Evolutionary conservation across 1,140 invertebrate species (phyloP), one percentile per base, ranked within the genome.

Genomic region (Drosophila teissieri): DNA sequence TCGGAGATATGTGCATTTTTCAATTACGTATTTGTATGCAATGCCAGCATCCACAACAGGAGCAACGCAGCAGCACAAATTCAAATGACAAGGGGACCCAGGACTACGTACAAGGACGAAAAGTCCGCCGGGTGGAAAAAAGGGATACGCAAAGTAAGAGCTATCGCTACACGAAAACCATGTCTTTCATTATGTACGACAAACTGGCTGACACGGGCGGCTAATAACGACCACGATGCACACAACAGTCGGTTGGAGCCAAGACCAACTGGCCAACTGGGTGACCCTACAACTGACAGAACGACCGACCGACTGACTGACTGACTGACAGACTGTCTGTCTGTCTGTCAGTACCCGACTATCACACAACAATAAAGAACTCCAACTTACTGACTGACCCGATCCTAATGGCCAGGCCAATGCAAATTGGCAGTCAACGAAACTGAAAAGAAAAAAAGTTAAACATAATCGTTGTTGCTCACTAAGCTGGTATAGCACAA

Each of bases 101-200:
- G 40, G 48, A 17, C 34, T 58, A 55, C 57, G 34, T 31, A 49
- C 61, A 58, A 72, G 68, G 68, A 70, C 68, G 53, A 65, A 22
- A 34, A 15, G 34, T 48, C 31, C 39, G 17, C 37, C 10, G 36
- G 40, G 24, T 19, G 40, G 49, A 14, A 19, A 37, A 17, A 7
- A n/a, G 37, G 53, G 46, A 40, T 19, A 11, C 19, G 12, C 1
- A 34, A 36, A 39, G 49, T 39, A 19, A 46, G 49, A 36, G 56
- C 69, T 55, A 40, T 81, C 51, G 81, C 62, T 73, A 78, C 81
- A 81, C 84, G 79, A 88, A 69, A 88, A 80, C 83, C 78, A 88
- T 86, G 82, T 86, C 80, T 86, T 86, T 86, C 82, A 86, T 86
- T 86, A 86, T 86, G 82, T 88, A 88, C 83, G 82, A 86, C 82